These are phyloP conservation scores for Encarsia formosa DNA, from an alignment of 2,888 invertebrate species.

Conservation along the genomic window DNA sequence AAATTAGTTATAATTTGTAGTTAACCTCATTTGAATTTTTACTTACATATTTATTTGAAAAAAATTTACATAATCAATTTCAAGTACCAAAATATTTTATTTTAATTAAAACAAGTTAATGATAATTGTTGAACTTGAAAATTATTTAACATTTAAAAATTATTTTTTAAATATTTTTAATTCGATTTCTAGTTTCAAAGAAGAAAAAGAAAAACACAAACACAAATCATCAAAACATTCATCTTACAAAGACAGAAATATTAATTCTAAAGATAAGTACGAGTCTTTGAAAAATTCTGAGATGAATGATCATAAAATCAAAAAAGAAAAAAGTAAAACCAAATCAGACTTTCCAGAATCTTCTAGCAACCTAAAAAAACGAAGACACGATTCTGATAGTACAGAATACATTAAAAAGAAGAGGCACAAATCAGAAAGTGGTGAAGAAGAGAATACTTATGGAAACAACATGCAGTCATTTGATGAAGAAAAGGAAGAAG, in stretches of 20 bases:
- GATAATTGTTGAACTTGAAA: too few relatives aligned
- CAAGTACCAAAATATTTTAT: too few relatives aligned
- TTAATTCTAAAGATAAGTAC: constrained; percentile 7
- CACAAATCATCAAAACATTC: constrained; percentile 13
- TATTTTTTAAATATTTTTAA: neutral
- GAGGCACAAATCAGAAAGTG: constrained; percentile 8
- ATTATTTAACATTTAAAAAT: too few relatives aligned
- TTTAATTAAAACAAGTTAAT: too few relatives aligned
- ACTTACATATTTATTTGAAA: too few relatives aligned
- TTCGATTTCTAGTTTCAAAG: constrained; percentile 1
- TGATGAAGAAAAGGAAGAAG: constrained; percentile 28
- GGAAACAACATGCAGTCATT: constrained; percentile 16
- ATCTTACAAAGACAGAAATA: constrained; percentile 24
- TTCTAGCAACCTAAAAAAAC: too few relatives aligned
- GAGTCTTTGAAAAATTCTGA: constrained; percentile 9
- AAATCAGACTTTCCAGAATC: constrained; percentile 15
- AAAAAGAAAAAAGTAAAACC: constrained; percentile 10
- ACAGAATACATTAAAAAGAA: constrained; percentile 16
- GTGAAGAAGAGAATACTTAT: neutral
- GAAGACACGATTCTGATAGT: too few relatives aligned
- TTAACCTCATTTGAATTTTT: too few relatives aligned
- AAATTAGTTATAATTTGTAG: neutral
- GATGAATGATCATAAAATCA: neutral
- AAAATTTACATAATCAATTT: too few relatives aligned
- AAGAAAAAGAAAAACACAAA: constrained; percentile 1